Evolutionary conservation across 2,797 vertebrate species (phyloP).

Genomic region (Astyanax mexicanus): DNA sequence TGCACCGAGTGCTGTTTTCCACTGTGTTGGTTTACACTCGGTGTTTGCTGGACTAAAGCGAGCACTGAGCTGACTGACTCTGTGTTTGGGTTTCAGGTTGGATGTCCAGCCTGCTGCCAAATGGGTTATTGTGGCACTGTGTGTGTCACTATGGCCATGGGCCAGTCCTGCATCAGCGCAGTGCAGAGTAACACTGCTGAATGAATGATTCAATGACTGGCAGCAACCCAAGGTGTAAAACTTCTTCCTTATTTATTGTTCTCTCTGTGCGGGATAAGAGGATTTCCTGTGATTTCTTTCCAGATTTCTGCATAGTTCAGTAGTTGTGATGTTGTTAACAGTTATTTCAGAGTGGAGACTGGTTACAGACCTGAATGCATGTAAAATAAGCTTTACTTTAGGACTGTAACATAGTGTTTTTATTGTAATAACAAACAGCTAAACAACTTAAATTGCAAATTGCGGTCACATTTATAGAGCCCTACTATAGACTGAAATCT

Average conservation of each 20-base stretch:
- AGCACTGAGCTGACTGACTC: background rate
- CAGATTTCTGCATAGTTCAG: too few relatives aligned
- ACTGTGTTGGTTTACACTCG: background rate
- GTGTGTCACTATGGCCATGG: background rate
- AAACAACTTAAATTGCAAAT: too few relatives aligned
- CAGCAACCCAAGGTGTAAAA: background rate
- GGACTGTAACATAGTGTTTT: too few relatives aligned
- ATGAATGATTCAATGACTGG: slow-evolving; percentile 36
- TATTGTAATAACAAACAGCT: too few relatives aligned
- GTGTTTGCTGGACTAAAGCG: background rate
- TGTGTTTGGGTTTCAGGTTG: background rate
- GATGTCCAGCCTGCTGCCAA: background rate
- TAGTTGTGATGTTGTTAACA: too few relatives aligned
- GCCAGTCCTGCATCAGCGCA: background rate
- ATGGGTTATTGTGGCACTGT: background rate
- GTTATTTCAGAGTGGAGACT: too few relatives aligned
- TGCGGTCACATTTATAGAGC: too few relatives aligned
- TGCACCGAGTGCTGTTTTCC: background rate
- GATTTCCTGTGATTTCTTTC: slow-evolving; percentile 5
- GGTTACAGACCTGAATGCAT: too few relatives aligned
- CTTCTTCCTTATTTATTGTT: slow-evolving; percentile 18
- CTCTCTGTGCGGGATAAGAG: background rate
- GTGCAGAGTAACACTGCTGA: background rate
- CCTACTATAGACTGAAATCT: too few relatives aligned
- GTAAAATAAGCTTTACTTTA: too few relatives aligned